Base-by-base conservation (phyloP, 2,888 invertebrate species). In the Elegia similella region DNA sequence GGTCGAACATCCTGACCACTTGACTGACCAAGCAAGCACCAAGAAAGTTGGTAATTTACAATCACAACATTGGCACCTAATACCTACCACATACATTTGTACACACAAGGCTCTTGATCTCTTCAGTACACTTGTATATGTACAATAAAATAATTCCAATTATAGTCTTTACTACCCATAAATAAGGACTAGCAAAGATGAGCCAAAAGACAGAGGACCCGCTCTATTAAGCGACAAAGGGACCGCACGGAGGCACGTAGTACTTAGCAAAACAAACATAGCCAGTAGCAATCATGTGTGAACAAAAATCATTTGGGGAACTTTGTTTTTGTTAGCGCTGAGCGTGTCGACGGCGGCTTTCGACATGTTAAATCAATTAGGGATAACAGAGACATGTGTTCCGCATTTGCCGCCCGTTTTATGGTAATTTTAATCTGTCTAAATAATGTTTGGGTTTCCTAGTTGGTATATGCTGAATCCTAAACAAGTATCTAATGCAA, bases 301-400 rank as follows among this genome's bases (percentile, higher is more conserved):
- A 76, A 78, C 77, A 70, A 69, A 75, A 76, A 78, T 72, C 69
- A 72, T 72, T 69, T 59, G 69, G 66, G 66, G 57, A 62, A 59
- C 60, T 82, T 56, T 56, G 80, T 84, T 84, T 81, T 84, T 80
- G 80, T 83, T 77, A 70, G 74, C 77, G 62, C 69, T 60, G 63
- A 70, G 73, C 75, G 72, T 74, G 67, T 68, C 69, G 70, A 72
- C 68, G 69, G 66, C 70, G 64, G 70, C 69, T 66, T 66, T 61
- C 73, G 70, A 84, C 85, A 85, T 75, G 85, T 80, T 82, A 81
- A 84, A 82, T 83, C 86, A 86, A 87, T 87, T 86, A 87, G 76
- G 73, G 70, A 73, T 69, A 76, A 76, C 75, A 73, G 74, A 64
- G 62, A 72, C 74, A 72, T 61, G 61, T 65, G 62, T 57, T 58